phyloP scores from a whole-genome alignment of 2,797 vertebrate genomes.

The Sebastolobus altivelis region DNA sequence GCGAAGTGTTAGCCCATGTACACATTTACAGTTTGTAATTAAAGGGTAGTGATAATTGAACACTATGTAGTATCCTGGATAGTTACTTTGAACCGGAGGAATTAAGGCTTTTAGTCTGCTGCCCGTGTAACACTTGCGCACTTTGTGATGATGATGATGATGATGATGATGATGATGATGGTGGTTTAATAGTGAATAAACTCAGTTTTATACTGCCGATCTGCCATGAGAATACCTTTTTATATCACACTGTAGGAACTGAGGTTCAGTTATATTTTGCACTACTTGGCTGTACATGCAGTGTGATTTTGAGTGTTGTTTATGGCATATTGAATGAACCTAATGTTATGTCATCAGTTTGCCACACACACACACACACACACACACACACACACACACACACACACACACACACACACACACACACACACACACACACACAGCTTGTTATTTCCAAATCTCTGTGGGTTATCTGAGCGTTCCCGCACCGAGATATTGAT shows the following conservation, averaged over 20 bases:
- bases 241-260: background rate
- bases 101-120: background rate
- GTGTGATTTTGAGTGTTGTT: background rate
- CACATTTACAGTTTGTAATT: background rate
- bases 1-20: background rate
- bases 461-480: background rate
- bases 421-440: background rate
- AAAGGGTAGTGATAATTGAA: background rate
- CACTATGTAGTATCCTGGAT: background rate
- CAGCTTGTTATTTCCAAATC: constrained; percentile 17
- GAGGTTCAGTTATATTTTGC: background rate
- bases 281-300: background rate
- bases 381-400: background rate
- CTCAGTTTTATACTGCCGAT: background rate
- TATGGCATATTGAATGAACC: constrained; percentile 18
- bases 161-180: background rate
- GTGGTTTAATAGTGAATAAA: background rate
- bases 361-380: background rate
- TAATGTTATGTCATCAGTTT: background rate
- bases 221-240: background rate
- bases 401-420: background rate
- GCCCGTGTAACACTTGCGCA: background rate
- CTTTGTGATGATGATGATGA: background rate
- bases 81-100: background rate
- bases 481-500: constrained; percentile 16